Conservation (phyloP, 2,113 vertebrate species). For the Rynchops niger region DNA sequence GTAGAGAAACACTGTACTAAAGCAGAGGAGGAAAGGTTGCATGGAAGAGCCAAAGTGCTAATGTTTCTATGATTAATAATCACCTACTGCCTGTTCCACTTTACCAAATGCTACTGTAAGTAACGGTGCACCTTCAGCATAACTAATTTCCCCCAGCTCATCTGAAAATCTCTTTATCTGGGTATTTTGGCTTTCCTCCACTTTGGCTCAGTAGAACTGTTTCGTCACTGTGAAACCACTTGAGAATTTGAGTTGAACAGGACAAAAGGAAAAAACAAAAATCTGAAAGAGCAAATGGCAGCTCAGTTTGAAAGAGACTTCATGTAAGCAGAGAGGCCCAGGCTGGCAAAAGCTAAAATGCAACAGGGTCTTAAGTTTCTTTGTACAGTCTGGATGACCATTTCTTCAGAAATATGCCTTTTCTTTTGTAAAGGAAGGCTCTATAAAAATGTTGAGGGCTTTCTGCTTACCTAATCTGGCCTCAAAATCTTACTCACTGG, state of each 20-base stretch:
- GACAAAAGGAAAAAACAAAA: not conserved
- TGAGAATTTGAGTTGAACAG: slow-evolving; percentile 6
- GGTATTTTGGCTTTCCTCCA: slow-evolving; percentile 21
- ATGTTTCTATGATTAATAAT: slow-evolving; percentile 41
- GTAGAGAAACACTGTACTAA: not conserved
- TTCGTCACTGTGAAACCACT: not conserved
- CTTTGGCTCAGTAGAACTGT: not conserved
- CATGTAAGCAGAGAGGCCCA: not conserved
- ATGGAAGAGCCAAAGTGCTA: not conserved
- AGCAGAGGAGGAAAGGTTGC: not conserved
- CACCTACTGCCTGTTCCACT: not conserved
- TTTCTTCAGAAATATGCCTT: not conserved
- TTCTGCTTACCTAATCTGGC: not conserved
- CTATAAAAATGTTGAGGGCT: not conserved
- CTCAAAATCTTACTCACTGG: not conserved
- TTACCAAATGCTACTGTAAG: slow-evolving; percentile 12
- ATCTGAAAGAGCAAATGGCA: slow-evolving; percentile 4
- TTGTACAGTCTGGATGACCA: not conserved
- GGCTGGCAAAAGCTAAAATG: not conserved
- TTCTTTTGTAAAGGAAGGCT: not conserved
- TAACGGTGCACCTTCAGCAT: slow-evolving; percentile 2
- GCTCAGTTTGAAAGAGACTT: not conserved
- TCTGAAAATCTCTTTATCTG: slow-evolving; percentile 45
- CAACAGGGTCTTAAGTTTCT: not conserved
- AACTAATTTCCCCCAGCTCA: not conserved